phyloP scores from a whole-genome alignment of 2,797 vertebrate species.

The Malurus leucopterus region DNA sequence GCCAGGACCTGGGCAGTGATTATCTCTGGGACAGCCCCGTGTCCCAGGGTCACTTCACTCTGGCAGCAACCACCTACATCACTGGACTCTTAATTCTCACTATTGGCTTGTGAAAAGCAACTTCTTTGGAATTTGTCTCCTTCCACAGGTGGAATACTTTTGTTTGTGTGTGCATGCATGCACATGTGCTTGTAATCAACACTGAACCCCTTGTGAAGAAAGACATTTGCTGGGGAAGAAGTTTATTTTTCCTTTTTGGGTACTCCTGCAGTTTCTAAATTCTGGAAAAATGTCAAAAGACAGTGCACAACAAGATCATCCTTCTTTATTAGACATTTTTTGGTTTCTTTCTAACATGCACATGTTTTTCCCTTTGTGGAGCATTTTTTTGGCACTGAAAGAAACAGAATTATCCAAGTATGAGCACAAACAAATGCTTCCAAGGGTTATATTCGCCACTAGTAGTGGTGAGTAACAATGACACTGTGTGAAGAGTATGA shows the following conservation, averaged over 20 bases:
- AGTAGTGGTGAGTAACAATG: not conserved
- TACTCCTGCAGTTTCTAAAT: conserved; percentile 7
- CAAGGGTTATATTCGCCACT: not conserved
- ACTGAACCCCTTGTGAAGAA: not conserved
- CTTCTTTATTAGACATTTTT: not conserved
- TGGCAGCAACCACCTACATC: not conserved
- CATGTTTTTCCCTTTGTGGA: not conserved
- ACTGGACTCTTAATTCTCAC: not conserved
- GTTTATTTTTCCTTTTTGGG: not conserved
- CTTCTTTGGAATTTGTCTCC: not conserved
- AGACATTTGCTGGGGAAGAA: not conserved
- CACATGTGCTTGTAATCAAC: not conserved
- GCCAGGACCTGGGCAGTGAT: fast-evolving
- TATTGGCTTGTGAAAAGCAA: not conserved
- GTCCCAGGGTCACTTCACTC: not conserved
- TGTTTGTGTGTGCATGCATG: fast-evolving
- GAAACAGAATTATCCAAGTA: not conserved
- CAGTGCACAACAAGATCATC: not conserved
- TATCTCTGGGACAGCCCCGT: not conserved
- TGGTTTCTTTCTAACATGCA: not conserved
- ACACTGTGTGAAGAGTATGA: not conserved
- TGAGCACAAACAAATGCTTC: not conserved
- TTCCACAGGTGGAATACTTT: not conserved
- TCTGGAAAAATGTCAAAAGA: conserved; percentile 5
- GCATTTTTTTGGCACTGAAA: not conserved